A percentile compares a stretch with the other conserved stretches of the same genome.
phyloP scores from a whole-genome alignment of 2,888 invertebrate species.

The Drosophila neonasuta region DNA sequence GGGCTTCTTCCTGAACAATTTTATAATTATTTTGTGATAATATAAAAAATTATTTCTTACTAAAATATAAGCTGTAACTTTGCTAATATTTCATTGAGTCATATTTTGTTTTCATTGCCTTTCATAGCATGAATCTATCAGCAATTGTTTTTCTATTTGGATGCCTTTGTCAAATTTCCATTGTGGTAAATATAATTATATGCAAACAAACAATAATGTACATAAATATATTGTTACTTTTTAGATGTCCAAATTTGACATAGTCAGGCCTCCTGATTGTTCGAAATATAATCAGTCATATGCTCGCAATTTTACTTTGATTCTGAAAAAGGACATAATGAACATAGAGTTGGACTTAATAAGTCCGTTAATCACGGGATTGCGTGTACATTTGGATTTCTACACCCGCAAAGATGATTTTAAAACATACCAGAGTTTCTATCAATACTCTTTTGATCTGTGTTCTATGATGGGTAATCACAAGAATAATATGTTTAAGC shows the following conservation, averaged over 20 bases:
- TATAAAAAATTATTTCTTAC: neutral
- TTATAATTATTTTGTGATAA: slow-evolving; percentile 52
- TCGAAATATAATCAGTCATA: neutral
- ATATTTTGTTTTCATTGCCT: neutral
- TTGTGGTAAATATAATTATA: neutral
- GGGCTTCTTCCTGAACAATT: neutral
- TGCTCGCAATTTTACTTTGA: neutral
- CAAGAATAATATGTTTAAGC: neutral
- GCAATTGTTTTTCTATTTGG: neutral
- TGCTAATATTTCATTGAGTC: slow-evolving; percentile 1
- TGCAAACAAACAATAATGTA: neutral
- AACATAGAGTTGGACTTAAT: neutral
- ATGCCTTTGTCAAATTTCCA: neutral
- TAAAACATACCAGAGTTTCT: neutral
- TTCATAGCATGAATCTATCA: neutral
- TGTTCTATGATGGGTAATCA: neutral
- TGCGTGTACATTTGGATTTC: neutral
- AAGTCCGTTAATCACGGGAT: neutral
- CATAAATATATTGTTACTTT: neutral
- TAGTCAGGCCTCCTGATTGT: neutral
- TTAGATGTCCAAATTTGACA: neutral
- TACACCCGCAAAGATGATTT: neutral
- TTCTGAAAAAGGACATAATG: neutral
- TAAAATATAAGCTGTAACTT: neutral
- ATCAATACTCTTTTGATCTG: neutral